Conservation (phyloP, 2,113 vertebrate genomes). For the Ophiodon elongatus region DNA sequence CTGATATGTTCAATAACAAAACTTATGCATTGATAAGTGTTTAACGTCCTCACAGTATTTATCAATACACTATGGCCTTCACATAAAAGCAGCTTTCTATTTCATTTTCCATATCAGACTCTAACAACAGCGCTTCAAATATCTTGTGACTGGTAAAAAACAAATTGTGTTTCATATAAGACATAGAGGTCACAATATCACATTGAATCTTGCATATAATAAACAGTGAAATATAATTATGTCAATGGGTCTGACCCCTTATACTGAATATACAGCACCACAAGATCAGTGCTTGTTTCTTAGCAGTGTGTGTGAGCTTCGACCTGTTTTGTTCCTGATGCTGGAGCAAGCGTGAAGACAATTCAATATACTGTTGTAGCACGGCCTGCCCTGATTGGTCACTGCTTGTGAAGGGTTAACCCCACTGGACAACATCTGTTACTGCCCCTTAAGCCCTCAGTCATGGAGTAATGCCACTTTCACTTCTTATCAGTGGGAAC, state of each 20-base stretch:
- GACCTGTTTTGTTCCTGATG: constrained; percentile 12
- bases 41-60: constrained; percentile 18
- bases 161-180: constrained; percentile 4
- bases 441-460: neutral
- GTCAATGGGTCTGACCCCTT: constrained; percentile 45
- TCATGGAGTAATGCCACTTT: constrained; percentile 23
- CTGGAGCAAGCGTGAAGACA: constrained; percentile 1
- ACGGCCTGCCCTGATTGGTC: constrained; percentile 44
- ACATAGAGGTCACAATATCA: constrained; percentile 2
- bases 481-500: neutral
- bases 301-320: constrained; percentile 25
- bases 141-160: constrained; percentile 4
- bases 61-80: constrained; percentile 13
- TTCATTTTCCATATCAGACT: constrained; percentile 16
- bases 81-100: constrained; percentile 4
- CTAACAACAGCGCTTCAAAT: constrained; percentile 26
- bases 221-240: constrained; percentile 50
- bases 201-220: constrained; percentile 46
- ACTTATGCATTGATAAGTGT: constrained; percentile 38
- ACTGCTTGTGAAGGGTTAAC: neutral
- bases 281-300: constrained; percentile 41
- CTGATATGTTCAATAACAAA: constrained; percentile 8
- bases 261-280: constrained; percentile 58
- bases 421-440: neutral
- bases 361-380: neutral